Base-by-base conservation (phyloP, 2,113 vertebrate species). In the Siniperca chuatsi region DNA sequence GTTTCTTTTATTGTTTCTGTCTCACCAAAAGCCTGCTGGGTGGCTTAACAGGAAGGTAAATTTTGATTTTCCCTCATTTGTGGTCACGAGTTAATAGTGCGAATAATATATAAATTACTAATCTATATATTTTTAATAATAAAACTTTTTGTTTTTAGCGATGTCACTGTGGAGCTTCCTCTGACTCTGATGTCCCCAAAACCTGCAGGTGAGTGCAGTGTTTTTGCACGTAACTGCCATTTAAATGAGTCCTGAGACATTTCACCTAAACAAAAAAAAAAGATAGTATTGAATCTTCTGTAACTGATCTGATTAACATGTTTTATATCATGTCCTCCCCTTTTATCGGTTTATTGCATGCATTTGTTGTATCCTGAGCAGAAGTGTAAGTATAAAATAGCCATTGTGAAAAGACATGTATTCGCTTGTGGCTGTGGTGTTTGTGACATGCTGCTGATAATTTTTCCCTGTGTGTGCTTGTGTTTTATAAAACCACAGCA, bases 131-230 rank as follows among this genome's bases (percentile, higher is more conserved):
- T 21, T 76, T 70, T 25, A 37, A 73, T 15, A 48, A 69, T 48
- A 10, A 55, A 64, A 8, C 11, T 15, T 33, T 57, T 66, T 73
- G n/a, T 79, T 86, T 90, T 78, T 91, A 98, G 97, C 0, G 96
- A 97, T 13, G 95, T 98, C 1, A 90, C 84, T 0, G 92, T 96
- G 10, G 97, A 98, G 86, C 76, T 98, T 82, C 97, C 98, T 0
- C 52, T 98, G 78, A 94, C 93, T 55, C 94, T 98, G 90, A 98
- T 98, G 96, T 97, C 97, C 74, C 96, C 97, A 2, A 97, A 98
- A 88, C 97, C 97, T n/a, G 86, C 82, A 5, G 96, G 97, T 6
- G 40, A 93, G 79, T 76, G 42, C 7, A 12, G 2, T 81, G 3
- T 75, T 76, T 69, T 37, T 58, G 1, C 1, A 61, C 58, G 13